Evolutionary conservation across 2,888 invertebrate species (phyloP).

Genomic region (Emmelina monodactyla): DNA sequence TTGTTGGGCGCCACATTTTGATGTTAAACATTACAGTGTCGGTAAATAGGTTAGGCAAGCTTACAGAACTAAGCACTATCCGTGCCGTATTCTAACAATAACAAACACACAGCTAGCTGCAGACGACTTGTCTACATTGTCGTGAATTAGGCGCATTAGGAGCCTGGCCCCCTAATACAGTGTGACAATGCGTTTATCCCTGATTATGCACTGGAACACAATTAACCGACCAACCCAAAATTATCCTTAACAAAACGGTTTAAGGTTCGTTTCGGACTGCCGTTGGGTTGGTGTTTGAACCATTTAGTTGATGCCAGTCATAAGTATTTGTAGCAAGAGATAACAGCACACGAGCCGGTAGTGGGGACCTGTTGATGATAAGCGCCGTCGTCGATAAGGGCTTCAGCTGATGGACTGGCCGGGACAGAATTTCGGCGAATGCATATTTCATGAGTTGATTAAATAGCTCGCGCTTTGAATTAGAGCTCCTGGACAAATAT

Average conservation of each 20-base stretch:
- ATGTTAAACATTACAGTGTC: too few relatives aligned
- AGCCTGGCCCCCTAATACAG: constrained; percentile 49
- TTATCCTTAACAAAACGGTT: constrained; percentile 12
- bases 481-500: constrained; percentile 18
- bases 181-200: constrained; percentile 55
- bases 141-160: constrained; percentile 61
- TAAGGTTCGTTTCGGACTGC: constrained; percentile 16
- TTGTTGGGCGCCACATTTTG: too few relatives aligned
- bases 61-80: too few relatives aligned
- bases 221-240: constrained; percentile 11
- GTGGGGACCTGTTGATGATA: constrained; percentile 63
- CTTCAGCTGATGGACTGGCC: constrained; percentile 52
- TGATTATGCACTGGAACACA: constrained; percentile 36
- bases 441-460: constrained; percentile 65
- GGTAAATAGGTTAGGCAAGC: too few relatives aligned
- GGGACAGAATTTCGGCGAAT: constrained; percentile 59
- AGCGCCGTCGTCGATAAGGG: constrained; percentile 61
- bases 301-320: constrained; percentile 22
- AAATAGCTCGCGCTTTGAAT: constrained; percentile 61
- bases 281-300: constrained; percentile 18
- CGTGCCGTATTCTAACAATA: constrained; percentile 4
- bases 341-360: constrained; percentile 58
- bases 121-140: constrained; percentile 48
- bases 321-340: constrained; percentile 63
- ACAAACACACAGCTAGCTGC: constrained; percentile 22